Conservation (phyloP, 2,888 invertebrate species). For the Cataglyphis cursor region DNA sequence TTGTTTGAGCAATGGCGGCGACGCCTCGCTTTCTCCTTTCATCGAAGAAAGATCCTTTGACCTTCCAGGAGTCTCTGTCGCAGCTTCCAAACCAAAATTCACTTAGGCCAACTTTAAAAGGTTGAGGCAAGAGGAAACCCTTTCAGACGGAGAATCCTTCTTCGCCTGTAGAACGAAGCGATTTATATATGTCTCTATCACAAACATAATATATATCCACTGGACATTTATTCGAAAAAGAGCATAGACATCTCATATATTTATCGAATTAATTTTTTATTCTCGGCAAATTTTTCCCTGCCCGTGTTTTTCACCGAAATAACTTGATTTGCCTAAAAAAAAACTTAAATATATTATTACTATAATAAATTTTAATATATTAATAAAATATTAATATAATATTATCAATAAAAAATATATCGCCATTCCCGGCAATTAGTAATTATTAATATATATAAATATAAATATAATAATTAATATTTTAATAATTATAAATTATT, state of each 20-base stretch:
- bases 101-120: constrained; percentile 70
- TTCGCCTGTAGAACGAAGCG: constrained; percentile 26
- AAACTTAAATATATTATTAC: background rate
- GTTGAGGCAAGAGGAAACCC: constrained; percentile 34
- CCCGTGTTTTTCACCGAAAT: background rate
- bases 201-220: background rate
- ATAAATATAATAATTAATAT: background rate
- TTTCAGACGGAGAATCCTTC: background rate
- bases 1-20: constrained; percentile 61
- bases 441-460: too few relatives aligned
- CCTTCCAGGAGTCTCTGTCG: constrained; percentile 69
- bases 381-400: too few relatives aligned
- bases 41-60: constrained; percentile 22
- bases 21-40: constrained; percentile 26
- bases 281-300: background rate
- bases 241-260: background rate
- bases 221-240: constrained; percentile 4
- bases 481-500: constrained; percentile 1
- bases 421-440: background rate
- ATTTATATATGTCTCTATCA: constrained; percentile 33
- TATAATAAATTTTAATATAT: too few relatives aligned
- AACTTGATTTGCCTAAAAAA: background rate
- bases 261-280: constrained; percentile 1
- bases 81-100: constrained; percentile 68
- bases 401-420: too few relatives aligned